Conservation (phyloP, 2,888 invertebrate genomes). For the Panzeria rudis region DNA sequence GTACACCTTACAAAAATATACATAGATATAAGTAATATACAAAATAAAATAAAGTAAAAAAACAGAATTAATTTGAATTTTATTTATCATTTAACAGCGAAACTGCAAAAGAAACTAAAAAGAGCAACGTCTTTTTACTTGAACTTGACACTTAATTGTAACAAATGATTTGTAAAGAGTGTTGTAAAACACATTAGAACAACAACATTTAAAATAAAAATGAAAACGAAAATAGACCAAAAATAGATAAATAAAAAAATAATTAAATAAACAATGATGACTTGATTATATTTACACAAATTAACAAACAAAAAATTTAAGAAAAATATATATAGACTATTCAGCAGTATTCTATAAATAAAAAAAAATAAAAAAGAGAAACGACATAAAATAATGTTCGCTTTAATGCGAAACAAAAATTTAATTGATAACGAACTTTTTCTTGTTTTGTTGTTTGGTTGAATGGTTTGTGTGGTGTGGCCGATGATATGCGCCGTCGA, state of each 20-base stretch:
- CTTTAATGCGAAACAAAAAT: constrained; percentile 57
- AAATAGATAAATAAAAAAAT: constrained; percentile 13
- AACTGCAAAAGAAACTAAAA: background rate
- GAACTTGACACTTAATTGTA: constrained; percentile 75
- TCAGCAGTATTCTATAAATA: constrained; percentile 48
- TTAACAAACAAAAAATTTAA: constrained; percentile 1
- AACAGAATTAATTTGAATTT: too few relatives aligned
- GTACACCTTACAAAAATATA: background rate
- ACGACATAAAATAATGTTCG: constrained; percentile 54
- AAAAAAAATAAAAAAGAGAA: constrained; percentile 33
- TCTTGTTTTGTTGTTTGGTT: constrained; percentile 18
- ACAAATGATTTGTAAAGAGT: constrained; percentile 44
- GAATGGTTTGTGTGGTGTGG: constrained; percentile 11
- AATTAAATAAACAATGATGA: constrained; percentile 42
- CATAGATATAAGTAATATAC: background rate
- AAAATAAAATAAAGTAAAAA: background rate
- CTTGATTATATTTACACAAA: constrained; percentile 4
- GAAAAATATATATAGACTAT: background rate
- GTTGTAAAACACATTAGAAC: constrained; percentile 43
- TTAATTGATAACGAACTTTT: constrained; percentile 46
- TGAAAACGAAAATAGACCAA: constrained; percentile 6
- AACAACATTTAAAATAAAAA: constrained; percentile 10
- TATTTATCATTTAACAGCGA: too few relatives aligned
- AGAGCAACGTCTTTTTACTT: constrained; percentile 75
- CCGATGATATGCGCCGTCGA: constrained; percentile 23